These are phyloP conservation scores for Drosophila melanocephala DNA, from an alignment of 2,888 invertebrate genomes.

Conservation along the genomic window DNA sequence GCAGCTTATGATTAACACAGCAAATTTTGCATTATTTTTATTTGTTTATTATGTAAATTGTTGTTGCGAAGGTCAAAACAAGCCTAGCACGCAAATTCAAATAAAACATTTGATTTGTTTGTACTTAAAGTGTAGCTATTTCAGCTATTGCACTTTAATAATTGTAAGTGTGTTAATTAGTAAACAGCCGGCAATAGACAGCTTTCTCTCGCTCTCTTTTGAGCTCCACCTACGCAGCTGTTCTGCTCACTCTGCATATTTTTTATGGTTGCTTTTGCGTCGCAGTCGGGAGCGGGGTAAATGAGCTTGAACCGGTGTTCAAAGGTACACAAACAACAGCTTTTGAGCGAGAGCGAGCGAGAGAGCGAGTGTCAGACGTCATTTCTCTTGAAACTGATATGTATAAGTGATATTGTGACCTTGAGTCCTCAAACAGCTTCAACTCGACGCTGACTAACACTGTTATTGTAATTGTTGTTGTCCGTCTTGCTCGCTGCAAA, in stretches of 20 bases:
- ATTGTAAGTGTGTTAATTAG: slow-evolving; percentile 13
- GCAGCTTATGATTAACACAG: slow-evolving; percentile 38
- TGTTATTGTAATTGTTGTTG: slow-evolving; percentile 15
- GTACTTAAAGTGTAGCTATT: slow-evolving; percentile 16
- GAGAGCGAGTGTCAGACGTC: slow-evolving; percentile 1
- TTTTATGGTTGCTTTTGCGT: background rate
- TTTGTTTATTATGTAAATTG: slow-evolving; percentile 52
- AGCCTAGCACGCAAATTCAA: background rate
- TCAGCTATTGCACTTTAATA: slow-evolving; percentile 9
- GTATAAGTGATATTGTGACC: slow-evolving; percentile 47
- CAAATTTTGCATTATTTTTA: slow-evolving; percentile 42
- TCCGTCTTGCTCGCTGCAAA: slow-evolving; percentile 14
- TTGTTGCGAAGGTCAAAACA: slow-evolving; percentile 28
- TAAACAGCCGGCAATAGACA: slow-evolving; percentile 15
- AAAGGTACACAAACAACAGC: background rate
- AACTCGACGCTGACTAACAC: slow-evolving; percentile 2
- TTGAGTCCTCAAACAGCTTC: slow-evolving; percentile 19
- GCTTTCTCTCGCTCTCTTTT: background rate
- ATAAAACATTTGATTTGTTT: background rate
- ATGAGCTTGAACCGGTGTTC: background rate
- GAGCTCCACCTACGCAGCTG: background rate
- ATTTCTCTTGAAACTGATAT: slow-evolving; percentile 21
- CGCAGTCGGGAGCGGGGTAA: background rate
- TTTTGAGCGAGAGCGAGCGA: background rate
- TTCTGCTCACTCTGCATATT: background rate